Conservation (phyloP, 1,140 invertebrate species). For the Yoshiicerus persimilis region DNA sequence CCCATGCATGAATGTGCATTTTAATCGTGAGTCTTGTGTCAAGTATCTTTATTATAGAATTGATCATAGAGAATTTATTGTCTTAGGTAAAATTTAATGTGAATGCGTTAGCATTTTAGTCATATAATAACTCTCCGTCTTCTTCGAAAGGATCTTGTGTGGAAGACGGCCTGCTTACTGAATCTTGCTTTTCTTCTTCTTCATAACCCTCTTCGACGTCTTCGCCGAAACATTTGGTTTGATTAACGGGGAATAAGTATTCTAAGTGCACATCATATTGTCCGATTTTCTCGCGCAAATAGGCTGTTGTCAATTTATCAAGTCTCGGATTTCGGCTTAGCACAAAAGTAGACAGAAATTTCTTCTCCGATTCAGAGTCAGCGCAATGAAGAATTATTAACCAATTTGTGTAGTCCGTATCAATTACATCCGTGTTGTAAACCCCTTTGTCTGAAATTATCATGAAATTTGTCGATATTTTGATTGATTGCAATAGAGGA, state of each 20-base stretch:
- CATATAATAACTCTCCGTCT: not conserved
- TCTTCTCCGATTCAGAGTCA: constrained; percentile 71
- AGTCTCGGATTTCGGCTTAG: constrained; percentile 67
- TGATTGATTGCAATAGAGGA: too few species aligned
- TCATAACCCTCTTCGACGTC: not conserved
- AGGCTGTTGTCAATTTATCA: constrained; percentile 63
- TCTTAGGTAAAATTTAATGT: not conserved
- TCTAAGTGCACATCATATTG: constrained; percentile 77
- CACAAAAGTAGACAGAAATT: constrained; percentile 80
- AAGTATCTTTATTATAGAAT: too few species aligned
- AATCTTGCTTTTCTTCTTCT: not conserved
- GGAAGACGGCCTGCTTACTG: not conserved
- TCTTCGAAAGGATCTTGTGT: not conserved
- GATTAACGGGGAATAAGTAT: constrained; percentile 77
- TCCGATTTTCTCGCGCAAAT: constrained; percentile 63
- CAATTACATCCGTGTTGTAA: constrained; percentile 82
- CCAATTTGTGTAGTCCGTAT: constrained; percentile 79
- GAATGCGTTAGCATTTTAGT: constrained; percentile 4
- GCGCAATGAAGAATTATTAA: constrained; percentile 79
- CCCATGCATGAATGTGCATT: too few species aligned
- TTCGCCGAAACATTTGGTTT: constrained; percentile 55
- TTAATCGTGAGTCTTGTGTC: too few species aligned
- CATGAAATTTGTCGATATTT: too few species aligned
- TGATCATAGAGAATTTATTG: not conserved
- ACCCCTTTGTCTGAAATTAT: constrained; percentile 73